Percentiles rank a stretch among this genome's conserved stretches.
These are phyloP conservation scores for Perodicticus potto DNA, from an alignment of 2,797 vertebrate species.

Conservation along the genomic window DNA sequence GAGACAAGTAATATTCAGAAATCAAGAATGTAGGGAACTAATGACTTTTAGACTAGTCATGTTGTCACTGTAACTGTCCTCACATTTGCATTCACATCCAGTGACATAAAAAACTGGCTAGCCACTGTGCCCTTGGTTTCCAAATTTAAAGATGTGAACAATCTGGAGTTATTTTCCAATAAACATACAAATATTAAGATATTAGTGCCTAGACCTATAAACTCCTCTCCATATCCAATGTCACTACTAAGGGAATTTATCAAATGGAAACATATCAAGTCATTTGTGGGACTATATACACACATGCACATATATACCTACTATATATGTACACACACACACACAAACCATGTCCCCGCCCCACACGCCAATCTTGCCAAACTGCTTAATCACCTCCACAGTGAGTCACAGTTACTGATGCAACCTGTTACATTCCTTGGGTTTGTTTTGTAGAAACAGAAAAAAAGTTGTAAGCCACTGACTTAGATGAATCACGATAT, in stretches of 20 bases:
- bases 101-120: not conserved
- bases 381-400: not conserved
- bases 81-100: not conserved
- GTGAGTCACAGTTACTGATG: not conserved
- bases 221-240: not conserved
- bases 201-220: not conserved
- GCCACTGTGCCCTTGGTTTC: not conserved
- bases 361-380: not conserved
- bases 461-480: slow-evolving; percentile 33
- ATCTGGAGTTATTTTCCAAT: not conserved
- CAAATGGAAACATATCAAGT: not conserved
- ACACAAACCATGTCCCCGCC: no score
- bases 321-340: no score
- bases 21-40: not conserved
- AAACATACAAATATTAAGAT: not conserved
- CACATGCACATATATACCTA: no score
- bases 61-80: not conserved
- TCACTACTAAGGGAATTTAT: not conserved
- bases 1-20: slow-evolving; percentile 5
- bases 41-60: not conserved
- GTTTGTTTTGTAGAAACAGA: slow-evolving; percentile 38
- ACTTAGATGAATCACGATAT: slow-evolving; percentile 40
- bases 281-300: not conserved
- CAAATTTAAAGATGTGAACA: slow-evolving; percentile 42
- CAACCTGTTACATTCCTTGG: not conserved